Evolutionary conservation across 2,113 vertebrate genomes (phyloP).

Genomic region (Eulacestoma nigropectus): DNA sequence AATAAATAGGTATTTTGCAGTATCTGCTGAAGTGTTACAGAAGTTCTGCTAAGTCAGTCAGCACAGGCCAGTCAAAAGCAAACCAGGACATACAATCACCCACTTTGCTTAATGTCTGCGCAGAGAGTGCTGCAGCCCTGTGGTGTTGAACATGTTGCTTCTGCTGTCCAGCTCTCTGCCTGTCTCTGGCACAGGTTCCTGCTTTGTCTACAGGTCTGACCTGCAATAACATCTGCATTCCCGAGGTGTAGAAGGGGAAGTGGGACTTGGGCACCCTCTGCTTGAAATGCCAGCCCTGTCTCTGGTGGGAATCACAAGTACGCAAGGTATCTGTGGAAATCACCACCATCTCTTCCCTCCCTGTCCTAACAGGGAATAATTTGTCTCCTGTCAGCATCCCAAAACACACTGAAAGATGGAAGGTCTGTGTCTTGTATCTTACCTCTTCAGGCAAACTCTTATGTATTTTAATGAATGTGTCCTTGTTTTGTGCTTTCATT

Average conservation of each 20-base stretch:
- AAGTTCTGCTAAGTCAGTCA: background rate
- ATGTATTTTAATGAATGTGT: background rate
- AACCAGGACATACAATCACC: rapidly evolving
- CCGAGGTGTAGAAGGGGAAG: background rate
- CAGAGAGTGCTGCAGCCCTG: background rate
- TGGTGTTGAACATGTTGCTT: background rate
- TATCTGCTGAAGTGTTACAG: background rate
- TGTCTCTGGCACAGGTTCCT: background rate
- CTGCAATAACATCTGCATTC: background rate
- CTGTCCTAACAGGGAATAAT: background rate
- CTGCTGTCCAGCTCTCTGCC: background rate
- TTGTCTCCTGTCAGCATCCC: background rate
- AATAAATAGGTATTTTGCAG: background rate
- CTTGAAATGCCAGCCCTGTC: background rate
- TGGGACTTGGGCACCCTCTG: background rate
- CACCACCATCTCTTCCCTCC: background rate
- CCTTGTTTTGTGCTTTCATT: background rate
- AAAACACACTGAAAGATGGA: background rate
- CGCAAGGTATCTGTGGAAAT: background rate
- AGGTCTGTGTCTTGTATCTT: background rate
- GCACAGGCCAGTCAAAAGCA: background rate
- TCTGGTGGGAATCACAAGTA: background rate
- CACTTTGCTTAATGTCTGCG: background rate
- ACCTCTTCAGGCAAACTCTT: background rate
- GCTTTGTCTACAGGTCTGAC: background rate